Conservation (phyloP, 2,113 vertebrate species). For the Nyctibius bracteatus region DNA sequence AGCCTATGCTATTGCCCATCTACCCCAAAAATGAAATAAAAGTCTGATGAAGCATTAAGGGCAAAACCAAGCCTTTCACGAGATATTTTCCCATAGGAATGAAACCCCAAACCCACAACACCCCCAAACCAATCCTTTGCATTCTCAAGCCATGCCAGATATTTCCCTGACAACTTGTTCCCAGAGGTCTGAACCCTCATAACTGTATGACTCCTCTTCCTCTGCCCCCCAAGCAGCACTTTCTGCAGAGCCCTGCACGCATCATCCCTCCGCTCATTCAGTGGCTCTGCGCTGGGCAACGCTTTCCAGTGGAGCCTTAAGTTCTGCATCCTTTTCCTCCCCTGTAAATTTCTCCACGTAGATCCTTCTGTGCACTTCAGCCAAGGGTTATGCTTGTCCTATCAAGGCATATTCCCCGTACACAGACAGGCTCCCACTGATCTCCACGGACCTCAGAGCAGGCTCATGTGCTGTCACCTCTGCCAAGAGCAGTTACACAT, state of each 20-base stretch:
- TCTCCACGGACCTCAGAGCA: not conserved
- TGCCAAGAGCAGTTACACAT: not conserved
- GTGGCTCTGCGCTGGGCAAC: not conserved
- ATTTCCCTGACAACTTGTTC: not conserved
- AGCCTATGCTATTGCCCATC: not conserved
- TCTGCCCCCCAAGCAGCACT: not conserved
- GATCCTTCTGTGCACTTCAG: not conserved
- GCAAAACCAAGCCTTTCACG: not conserved
- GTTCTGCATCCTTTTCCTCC: not conserved
- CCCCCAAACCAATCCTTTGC: not conserved
- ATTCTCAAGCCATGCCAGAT: not conserved
- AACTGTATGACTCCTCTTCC: not conserved
- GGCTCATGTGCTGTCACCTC: not conserved
- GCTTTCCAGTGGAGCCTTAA: not conserved
- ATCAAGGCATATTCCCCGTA: accelerated
- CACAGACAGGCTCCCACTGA: not conserved
- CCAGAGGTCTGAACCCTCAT: not conserved
- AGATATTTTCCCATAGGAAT: not conserved
- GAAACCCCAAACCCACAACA: not conserved
- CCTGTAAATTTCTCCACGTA: accelerated
- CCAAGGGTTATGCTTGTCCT: not conserved
- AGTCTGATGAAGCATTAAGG: not conserved
- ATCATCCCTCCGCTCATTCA: not conserved
- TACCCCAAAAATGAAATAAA: not conserved
- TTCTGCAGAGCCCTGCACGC: not conserved